phyloP scores from a whole-genome alignment of 2,113 vertebrate genomes.

The Rhinichthys klamathensis region DNA sequence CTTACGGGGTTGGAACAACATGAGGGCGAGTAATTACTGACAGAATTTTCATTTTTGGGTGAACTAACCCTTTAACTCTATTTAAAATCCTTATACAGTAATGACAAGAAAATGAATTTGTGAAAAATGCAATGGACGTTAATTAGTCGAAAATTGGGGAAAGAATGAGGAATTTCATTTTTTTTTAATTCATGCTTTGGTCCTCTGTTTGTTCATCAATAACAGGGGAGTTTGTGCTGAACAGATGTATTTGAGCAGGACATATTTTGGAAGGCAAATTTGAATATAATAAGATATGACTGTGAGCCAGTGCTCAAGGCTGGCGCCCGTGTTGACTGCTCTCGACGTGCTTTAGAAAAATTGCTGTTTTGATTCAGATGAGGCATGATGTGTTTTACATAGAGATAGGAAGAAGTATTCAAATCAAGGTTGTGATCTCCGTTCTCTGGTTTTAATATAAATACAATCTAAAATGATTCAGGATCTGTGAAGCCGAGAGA shows the following conservation, averaged over 20 bases:
- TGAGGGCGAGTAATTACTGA: too few species aligned
- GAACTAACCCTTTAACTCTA: neutral
- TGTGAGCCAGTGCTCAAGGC: neutral
- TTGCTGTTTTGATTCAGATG: constrained; percentile 3
- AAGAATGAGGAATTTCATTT: neutral
- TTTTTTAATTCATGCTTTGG: neutral
- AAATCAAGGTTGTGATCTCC: constrained; percentile 11
- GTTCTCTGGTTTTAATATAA: neutral
- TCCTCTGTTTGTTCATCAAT: neutral
- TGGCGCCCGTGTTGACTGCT: neutral
- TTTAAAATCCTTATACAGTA: neutral
- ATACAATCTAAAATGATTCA: constrained; percentile 24
- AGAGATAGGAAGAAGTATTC: neutral
- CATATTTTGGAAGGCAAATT: neutral
- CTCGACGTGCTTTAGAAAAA: constrained; percentile 1
- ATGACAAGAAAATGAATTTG: neutral
- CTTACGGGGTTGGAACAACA: too few species aligned
- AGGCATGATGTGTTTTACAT: constrained; percentile 14
- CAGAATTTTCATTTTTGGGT: too few species aligned
- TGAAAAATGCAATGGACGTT: neutral
- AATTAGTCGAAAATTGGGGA: neutral
- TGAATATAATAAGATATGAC: constrained; percentile 1
- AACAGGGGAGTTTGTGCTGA: constrained; percentile 6
- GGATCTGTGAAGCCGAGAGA: neutral
- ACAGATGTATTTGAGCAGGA: neutral